These are phyloP conservation scores for Dasypogon diadema DNA, from an alignment of 2,888 invertebrate species.

Conservation along the genomic window DNA sequence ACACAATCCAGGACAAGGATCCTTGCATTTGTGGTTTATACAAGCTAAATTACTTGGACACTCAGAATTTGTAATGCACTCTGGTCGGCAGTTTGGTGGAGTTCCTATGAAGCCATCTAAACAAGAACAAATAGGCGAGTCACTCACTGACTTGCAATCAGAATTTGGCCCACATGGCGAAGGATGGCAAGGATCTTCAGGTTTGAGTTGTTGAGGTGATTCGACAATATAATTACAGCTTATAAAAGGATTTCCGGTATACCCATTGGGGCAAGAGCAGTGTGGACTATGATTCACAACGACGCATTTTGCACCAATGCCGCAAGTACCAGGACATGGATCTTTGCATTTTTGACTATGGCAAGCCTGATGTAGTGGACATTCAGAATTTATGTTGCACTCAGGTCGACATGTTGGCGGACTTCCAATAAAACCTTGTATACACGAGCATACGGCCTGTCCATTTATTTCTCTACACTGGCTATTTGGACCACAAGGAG, in stretches of 20 bases:
- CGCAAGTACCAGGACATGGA: slow-evolving; percentile 86
- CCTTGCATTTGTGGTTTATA: slow-evolving; percentile 83
- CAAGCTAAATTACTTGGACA: slow-evolving; percentile 85
- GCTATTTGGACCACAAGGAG: slow-evolving; percentile 86
- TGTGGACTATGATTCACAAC: slow-evolving; percentile 87
- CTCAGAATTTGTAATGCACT: slow-evolving; percentile 85
- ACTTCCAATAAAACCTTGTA: slow-evolving; percentile 78
- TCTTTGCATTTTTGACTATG: slow-evolving; percentile 85
- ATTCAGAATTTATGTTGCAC: slow-evolving; percentile 86
- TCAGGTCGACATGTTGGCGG: slow-evolving; percentile 88
- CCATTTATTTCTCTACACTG: slow-evolving; percentile 79
- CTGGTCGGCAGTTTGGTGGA: slow-evolving; percentile 85
- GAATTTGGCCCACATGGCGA: slow-evolving; percentile 88
- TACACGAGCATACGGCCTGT: slow-evolving; percentile 81
- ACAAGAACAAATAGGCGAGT: slow-evolving; percentile 82
- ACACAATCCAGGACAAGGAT: slow-evolving; percentile 82
- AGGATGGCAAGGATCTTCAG: slow-evolving; percentile 77
- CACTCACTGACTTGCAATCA: slow-evolving; percentile 76
- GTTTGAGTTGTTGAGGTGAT: slow-evolving; percentile 59
- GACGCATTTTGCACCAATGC: slow-evolving; percentile 80
- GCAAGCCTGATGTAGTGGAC: slow-evolving; percentile 83
- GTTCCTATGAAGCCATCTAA: slow-evolving; percentile 78
- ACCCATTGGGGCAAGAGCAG: slow-evolving; percentile 80
- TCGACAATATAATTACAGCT: slow-evolving; percentile 70
- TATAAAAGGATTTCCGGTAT: slow-evolving; percentile 84